Percentiles rank a stretch among this genome's conserved stretches.
Evolutionary conservation across 2,888 invertebrate species (phyloP).

Genomic region (Macaria liturata): DNA sequence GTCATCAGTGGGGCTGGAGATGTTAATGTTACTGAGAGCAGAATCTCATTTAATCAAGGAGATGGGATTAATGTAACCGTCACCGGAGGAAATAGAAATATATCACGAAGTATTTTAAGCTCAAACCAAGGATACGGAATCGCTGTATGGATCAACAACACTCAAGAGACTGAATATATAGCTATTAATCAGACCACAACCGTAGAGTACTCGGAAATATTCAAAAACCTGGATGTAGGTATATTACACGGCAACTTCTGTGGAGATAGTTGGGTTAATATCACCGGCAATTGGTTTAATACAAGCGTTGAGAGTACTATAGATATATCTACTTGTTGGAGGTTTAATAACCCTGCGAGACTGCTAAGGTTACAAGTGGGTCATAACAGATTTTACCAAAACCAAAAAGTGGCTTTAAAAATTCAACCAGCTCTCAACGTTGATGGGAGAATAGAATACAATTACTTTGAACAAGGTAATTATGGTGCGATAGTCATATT

Average conservation of each 20-base stretch:
- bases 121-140: constrained; percentile 95
- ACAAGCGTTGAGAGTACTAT: constrained; percentile 90
- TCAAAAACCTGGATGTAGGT: constrained; percentile 94
- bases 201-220: constrained; percentile 93
- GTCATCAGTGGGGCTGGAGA: constrained; percentile 96
- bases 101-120: constrained; percentile 93
- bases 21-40: constrained; percentile 95
- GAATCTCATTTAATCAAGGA: constrained; percentile 94
- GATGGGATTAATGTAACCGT: constrained; percentile 98
- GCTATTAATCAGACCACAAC: constrained; percentile 93
- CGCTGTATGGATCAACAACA: constrained; percentile 95
- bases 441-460: constrained; percentile 91
- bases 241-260: constrained; percentile 97
- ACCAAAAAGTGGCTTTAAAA: constrained; percentile 88
- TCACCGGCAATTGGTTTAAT: constrained; percentile 96
- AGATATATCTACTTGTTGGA: constrained; percentile 93
- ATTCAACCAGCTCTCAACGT: constrained; percentile 93
- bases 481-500: constrained; percentile 93
- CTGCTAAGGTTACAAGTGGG: constrained; percentile 89
- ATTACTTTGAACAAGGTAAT: constrained; percentile 92
- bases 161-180: constrained; percentile 89
- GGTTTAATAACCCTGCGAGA: constrained; percentile 73
- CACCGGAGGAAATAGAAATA: constrained; percentile 95
- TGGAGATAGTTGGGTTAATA: constrained; percentile 91
- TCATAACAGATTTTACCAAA: constrained; percentile 92